Conservation (phyloP, 2,888 invertebrate species). For the Melanostoma mellinum region DNA sequence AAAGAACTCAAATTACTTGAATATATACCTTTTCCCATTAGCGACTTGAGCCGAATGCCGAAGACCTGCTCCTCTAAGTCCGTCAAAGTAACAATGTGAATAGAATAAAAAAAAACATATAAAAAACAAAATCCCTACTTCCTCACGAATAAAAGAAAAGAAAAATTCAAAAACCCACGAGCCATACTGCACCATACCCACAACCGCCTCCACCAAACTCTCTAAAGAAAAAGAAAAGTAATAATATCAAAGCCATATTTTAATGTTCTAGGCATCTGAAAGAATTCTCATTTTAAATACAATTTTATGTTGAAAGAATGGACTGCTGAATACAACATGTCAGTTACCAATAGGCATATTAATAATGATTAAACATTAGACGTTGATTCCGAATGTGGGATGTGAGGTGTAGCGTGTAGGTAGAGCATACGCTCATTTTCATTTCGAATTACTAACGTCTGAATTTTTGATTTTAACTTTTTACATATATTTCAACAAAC, state of each 20-base stretch:
- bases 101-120: no score
- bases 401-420: neutral
- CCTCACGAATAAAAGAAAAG: neutral
- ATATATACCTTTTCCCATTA: conserved; percentile 8
- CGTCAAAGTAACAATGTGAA: neutral
- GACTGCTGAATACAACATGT: conserved; percentile 33
- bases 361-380: conserved; percentile 16
- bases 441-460: neutral
- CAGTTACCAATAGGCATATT: conserved; percentile 30
- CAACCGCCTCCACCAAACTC: neutral
- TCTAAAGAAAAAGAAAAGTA: neutral
- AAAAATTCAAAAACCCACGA: conserved; percentile 3
- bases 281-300: conserved; percentile 59
- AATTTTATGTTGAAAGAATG: conserved; percentile 52
- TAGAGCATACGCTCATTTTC: neutral
- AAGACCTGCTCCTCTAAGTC: neutral
- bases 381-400: conserved; percentile 20
- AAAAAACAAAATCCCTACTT: no score
- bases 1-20: conserved; percentile 15
- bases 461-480: conserved; percentile 14
- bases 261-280: conserved; percentile 49
- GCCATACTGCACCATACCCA: neutral
- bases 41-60: conserved; percentile 6
- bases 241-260: conserved; percentile 54
- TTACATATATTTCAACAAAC: neutral